These are phyloP conservation scores for Plebejus argus DNA, from an alignment of 2,888 invertebrate genomes.

Conservation along the genomic window DNA sequence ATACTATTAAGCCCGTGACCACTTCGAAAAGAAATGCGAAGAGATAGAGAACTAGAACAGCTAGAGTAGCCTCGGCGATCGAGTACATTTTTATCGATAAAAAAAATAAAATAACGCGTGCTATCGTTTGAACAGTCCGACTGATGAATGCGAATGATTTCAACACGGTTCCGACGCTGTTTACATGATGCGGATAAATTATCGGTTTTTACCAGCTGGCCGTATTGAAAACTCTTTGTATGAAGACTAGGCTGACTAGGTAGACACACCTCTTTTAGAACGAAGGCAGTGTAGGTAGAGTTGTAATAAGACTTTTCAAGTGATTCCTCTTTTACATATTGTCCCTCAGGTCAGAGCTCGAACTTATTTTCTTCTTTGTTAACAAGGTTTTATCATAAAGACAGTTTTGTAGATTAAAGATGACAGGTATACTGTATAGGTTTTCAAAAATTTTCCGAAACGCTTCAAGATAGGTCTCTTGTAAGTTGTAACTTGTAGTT, in stretches of 20 bases:
- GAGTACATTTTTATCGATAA: slow-evolving; percentile 67
- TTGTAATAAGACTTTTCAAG: neutral
- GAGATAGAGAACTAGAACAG: slow-evolving; percentile 70
- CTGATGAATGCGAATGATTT: slow-evolving; percentile 62
- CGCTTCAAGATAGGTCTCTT: too few relatives aligned
- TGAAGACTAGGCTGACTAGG: neutral
- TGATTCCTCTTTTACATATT: neutral
- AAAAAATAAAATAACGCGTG: slow-evolving; percentile 48
- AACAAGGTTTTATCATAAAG: neutral
- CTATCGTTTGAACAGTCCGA: slow-evolving; percentile 57
- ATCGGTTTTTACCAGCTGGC: neutral
- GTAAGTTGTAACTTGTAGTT: too few relatives aligned
- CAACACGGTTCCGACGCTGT: slow-evolving; percentile 2
- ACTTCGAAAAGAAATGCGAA: slow-evolving; percentile 75
- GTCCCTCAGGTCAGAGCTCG: neutral
- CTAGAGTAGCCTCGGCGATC: slow-evolving; percentile 73
- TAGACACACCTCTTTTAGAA: neutral
- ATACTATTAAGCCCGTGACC: slow-evolving; percentile 70
- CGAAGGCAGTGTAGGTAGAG: too few relatives aligned
- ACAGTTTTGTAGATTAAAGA: neutral
- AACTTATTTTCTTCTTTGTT: neutral
- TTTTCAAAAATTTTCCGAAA: too few relatives aligned
- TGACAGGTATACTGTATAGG: too few relatives aligned
- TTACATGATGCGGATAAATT: slow-evolving; percentile 14
- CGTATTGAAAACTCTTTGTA: neutral